Base-by-base conservation (phyloP, 37 sponge, comb jelly and placozoan species). In the Beroe ovata region DNA sequence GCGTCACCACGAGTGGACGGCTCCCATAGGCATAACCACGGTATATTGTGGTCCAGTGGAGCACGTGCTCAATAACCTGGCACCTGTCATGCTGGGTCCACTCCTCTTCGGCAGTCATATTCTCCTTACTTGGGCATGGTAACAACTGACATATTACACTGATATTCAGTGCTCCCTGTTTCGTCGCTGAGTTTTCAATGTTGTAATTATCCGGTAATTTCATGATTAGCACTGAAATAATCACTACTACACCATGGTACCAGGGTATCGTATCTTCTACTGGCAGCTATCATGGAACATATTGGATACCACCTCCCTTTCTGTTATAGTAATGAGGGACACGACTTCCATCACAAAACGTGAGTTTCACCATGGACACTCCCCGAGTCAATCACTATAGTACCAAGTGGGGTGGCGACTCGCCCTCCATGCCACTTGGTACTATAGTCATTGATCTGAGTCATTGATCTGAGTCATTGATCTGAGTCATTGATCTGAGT, bases 231-330 rank as follows among this genome's bases (percentile, higher is more conserved):
- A 88, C 93, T 11, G 95, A 97, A 60, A 47, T 94, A 32, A 64
- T 93, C n/a, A 58, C 88, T 19, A 88, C 89, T 6, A 93, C 93
- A 94, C 22, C 94, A n/a, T 97, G 94, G 92, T 88, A n/a, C 21
- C 63, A 66, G 69, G 69, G 2, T 54, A 42, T 36, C 62, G 25
- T 39, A 95, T 16, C 92, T 91, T 22, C 64, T 93, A 38, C 8
- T 94, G 71, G 90, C 60, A 64, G 93, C 93, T 32, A 91, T 91
- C 19, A n/a, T 91, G 18, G 64, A 91, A 6, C 97, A 97, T 90
- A 90, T 92, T 35, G 97, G 97, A 8, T 97, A 95, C 89, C 97
- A 97, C 72, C 84, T 97, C 25, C 97, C 97, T 8, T 93, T 97
- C 41, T 64, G 95, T 64, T 93, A 92, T 0, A 95, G 95, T 8